Conservation (phyloP, 1,140 invertebrate species). For the Semibalanus balanoides region DNA sequence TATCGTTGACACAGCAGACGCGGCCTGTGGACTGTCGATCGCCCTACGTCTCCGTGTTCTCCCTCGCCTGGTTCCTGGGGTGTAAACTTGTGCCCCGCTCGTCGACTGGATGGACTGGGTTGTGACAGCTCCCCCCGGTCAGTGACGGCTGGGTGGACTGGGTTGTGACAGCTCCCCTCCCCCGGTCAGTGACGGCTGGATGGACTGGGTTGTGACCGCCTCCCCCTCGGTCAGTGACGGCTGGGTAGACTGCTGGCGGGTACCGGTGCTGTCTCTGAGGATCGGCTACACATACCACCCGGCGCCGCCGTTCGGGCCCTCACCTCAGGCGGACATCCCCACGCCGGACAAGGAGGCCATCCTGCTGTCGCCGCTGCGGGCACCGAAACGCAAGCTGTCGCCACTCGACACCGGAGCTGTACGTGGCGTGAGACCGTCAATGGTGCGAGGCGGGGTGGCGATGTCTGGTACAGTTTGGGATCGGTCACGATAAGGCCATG, state of each 20-base stretch:
- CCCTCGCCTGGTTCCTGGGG: too few species aligned
- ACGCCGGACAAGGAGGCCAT: constrained; percentile 89
- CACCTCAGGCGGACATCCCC: constrained; percentile 75
- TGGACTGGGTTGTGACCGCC: neutral
- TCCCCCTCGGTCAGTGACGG: constrained; percentile 41
- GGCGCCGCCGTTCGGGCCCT: constrained; percentile 64
- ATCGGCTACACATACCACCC: constrained; percentile 86
- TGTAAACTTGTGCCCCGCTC: too few species aligned
- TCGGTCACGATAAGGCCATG: too few species aligned
- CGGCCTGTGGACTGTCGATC: too few species aligned
- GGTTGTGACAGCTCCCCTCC: neutral
- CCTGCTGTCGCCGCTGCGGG: constrained; percentile 73
- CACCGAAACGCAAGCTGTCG: constrained; percentile 40
- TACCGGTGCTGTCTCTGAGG: constrained; percentile 79
- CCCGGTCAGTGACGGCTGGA: too few species aligned
- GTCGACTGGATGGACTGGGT: too few species aligned
- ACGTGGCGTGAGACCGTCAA: neutral
- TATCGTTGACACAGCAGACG: too few species aligned
- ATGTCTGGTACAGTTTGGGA: too few species aligned
- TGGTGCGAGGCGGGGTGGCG: too few species aligned
- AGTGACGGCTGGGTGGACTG: too few species aligned
- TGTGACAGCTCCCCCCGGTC: too few species aligned
- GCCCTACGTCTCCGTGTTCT: too few species aligned
- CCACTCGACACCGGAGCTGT: neutral
- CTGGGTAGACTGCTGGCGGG: constrained; percentile 92